Percentiles rank a stretch among this genome's conserved stretches.
phyloP scores from a whole-genome alignment of 2,797 vertebrate genomes.

The Lithobates sylvaticus region DNA sequence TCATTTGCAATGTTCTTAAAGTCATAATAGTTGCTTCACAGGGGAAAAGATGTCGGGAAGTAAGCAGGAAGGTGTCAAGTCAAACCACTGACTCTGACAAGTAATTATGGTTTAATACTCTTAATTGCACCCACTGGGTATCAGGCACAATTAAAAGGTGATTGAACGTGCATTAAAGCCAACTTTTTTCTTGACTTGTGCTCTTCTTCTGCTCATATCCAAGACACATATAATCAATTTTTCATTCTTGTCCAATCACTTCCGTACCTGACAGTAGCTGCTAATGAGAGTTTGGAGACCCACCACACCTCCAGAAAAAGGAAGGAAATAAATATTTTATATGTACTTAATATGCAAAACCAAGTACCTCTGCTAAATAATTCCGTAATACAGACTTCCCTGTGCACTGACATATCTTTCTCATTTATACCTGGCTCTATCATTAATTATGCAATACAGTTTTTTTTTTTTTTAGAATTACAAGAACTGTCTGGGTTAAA shows the following conservation, averaged over 20 bases:
- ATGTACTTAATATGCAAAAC: conserved; percentile 77
- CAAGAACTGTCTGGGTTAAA: background rate
- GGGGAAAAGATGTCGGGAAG: conserved; percentile 16
- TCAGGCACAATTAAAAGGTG: conserved; percentile 53
- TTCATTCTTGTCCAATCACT: conserved; percentile 52
- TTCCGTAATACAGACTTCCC: conserved; percentile 74
- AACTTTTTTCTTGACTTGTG: conserved; percentile 57
- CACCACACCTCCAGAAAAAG: conserved; percentile 61
- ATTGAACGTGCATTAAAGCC: conserved; percentile 44
- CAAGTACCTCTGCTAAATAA: conserved; percentile 69
- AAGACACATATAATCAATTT: conserved; percentile 53
- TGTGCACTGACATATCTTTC: conserved; percentile 58
- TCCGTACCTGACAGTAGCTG: conserved; percentile 65
- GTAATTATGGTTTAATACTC: conserved; percentile 51
- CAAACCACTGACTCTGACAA: conserved; percentile 43
- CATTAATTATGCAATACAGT: conserved; percentile 73
- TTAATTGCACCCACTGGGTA: conserved; percentile 59
- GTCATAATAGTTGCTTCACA: background rate
- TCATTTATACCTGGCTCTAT: conserved; percentile 72
- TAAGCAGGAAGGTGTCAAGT: conserved; percentile 45
- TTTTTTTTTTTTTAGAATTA: background rate
- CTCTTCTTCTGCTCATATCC: conserved; percentile 51
- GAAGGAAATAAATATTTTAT: conserved; percentile 79
- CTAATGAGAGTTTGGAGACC: conserved; percentile 72
- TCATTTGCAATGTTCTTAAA: conserved; percentile 37